Evolutionary conservation across 53 echinoderm and acorn worm genomes (phyloP).

Genomic region (Arbacia lixula): DNA sequence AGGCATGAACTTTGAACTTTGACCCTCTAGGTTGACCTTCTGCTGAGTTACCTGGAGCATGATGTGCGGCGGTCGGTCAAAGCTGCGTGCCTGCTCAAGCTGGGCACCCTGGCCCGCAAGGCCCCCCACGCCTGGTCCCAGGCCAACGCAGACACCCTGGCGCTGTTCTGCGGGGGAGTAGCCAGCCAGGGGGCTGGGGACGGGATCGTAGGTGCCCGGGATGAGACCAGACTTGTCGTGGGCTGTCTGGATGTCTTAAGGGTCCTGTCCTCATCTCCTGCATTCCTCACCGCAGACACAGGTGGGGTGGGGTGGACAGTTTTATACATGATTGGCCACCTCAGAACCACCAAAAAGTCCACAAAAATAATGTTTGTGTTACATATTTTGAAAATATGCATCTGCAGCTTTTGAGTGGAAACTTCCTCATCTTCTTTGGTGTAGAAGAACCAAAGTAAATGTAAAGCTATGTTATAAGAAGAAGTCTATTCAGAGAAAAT

Average conservation of each 20-base stretch:
- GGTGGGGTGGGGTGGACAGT: conserved; percentile 55
- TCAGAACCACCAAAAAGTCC: no score
- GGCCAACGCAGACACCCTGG: conserved; percentile 70
- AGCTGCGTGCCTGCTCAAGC: conserved; percentile 69
- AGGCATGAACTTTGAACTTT: no score
- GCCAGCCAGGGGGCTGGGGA: no score
- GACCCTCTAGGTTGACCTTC: conserved; percentile 76
- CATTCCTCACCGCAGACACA: conserved; percentile 67
- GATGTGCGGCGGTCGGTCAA: conserved; percentile 76
- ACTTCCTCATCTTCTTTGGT: no score
- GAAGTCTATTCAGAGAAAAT: no score
- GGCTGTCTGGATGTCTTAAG: conserved; percentile 73
- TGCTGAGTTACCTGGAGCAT: conserved; percentile 77
- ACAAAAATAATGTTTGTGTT: no score
- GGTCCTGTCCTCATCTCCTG: conserved; percentile 76
- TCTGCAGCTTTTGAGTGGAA: no score
- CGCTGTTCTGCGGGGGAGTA: conserved; percentile 81
- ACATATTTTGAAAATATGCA: no score
- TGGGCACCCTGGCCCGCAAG: conserved; percentile 76
- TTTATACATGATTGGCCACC: no score
- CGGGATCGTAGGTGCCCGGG: conserved; percentile 40
- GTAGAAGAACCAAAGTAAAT: no score
- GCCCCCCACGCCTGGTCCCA: conserved; percentile 93
- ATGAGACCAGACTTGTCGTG: conserved; percentile 62
- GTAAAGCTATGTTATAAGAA: no score